Percentiles rank a stretch among this genome's conserved stretches.
Evolutionary conservation across 2,797 vertebrate genomes (phyloP).

Genomic region (Thalassophryne amazonica): DNA sequence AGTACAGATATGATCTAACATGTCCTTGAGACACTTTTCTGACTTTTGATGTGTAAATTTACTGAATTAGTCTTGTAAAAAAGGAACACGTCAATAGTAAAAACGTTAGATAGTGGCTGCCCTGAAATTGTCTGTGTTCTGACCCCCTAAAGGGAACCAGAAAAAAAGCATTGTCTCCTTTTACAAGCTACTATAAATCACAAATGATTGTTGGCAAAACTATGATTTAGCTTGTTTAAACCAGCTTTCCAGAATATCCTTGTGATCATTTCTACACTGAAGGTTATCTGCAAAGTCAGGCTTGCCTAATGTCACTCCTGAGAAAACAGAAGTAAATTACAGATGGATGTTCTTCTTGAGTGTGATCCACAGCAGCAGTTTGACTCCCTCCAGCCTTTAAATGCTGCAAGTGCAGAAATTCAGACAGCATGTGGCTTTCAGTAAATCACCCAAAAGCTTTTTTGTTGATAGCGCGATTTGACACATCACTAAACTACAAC

Average conservation of each 20-base stretch:
- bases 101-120: no score
- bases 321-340: not conserved
- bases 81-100: no score
- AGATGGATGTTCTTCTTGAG: not conserved
- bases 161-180: no score
- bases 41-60: no score
- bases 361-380: conserved; percentile 1
- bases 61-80: no score
- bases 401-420: conserved; percentile 31
- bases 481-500: conserved; percentile 47
- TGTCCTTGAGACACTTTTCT: no score
- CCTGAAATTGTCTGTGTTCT: no score
- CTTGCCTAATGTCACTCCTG: not conserved
- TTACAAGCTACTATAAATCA: not conserved
- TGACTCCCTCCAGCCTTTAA: conserved; percentile 9
- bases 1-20: no score
- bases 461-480: conserved; percentile 61
- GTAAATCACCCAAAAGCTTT: conserved; percentile 46
- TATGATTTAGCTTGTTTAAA: no score
- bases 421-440: conserved; percentile 27
- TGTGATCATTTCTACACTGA: not conserved
- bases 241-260: not conserved
- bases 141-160: no score
- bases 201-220: not conserved
- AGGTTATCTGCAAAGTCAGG: not conserved